Evolutionary conservation across 2,797 vertebrate species (phyloP).

Genomic region (Pseudotriccus pelzelni): DNA sequence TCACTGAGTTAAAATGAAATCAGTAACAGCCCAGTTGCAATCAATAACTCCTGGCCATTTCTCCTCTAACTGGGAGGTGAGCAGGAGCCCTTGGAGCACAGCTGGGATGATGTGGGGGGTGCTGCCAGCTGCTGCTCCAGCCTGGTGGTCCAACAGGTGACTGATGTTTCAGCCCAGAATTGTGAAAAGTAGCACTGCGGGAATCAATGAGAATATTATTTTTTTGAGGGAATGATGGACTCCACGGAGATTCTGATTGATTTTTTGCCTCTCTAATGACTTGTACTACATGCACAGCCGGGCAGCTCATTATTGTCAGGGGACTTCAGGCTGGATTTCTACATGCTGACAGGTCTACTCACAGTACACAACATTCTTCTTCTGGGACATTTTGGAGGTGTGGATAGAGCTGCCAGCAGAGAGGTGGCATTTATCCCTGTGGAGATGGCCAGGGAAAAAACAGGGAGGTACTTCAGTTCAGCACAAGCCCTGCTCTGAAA

Average conservation of each 20-base stretch:
- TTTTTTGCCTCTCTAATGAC: conserved; percentile 56
- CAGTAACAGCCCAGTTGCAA: background rate
- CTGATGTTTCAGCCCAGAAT: background rate
- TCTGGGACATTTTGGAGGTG: background rate
- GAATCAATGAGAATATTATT: conserved; percentile 60
- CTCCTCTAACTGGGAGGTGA: background rate
- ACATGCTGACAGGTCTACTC: background rate
- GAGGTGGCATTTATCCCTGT: background rate
- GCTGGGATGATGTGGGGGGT: background rate
- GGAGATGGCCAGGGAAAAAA: background rate
- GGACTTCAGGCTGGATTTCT: conserved; percentile 26
- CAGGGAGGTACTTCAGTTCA: background rate
- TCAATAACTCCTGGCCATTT: conserved; percentile 15
- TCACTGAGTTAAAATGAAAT: background rate
- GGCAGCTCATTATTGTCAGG: conserved; percentile 50
- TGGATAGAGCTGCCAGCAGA: background rate
- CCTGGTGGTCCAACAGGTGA: conserved; percentile 35
- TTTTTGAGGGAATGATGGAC: conserved; percentile 54
- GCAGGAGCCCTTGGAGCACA: background rate
- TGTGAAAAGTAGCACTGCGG: background rate
- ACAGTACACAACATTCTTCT: background rate
- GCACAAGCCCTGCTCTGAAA: fast-evolving
- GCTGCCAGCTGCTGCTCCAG: conserved; percentile 15
- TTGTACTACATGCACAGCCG: conserved; percentile 52
- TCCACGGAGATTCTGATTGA: conserved; percentile 20